These are phyloP conservation scores for Drosophila asahinai DNA, from an alignment of 1,140 invertebrate species.

Conservation along the genomic window DNA sequence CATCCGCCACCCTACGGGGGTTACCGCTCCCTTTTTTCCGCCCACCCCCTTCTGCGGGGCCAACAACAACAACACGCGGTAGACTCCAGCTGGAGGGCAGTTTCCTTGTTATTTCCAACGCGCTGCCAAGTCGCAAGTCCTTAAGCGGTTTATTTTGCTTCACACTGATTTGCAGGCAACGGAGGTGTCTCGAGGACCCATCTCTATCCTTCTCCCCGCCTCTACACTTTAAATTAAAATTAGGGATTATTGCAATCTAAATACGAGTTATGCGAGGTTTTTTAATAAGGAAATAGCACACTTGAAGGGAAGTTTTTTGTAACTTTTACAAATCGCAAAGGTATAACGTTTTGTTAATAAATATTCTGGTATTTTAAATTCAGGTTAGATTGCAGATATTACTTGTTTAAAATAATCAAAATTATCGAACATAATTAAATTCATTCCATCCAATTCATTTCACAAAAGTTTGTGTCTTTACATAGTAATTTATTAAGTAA, in stretches of 20 bases:
- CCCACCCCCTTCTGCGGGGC: background rate
- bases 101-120: constrained; percentile 79
- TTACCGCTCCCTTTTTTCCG: background rate
- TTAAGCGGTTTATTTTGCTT: constrained; percentile 81
- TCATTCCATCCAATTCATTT: too few species aligned
- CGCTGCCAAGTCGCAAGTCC: constrained; percentile 77
- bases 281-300: background rate
- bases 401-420: too few species aligned
- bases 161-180: constrained; percentile 76
- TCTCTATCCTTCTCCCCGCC: background rate
- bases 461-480: too few species aligned
- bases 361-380: too few species aligned
- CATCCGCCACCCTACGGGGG: constrained; percentile 38
- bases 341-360: too few species aligned
- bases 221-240: constrained; percentile 49
- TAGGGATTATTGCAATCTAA: constrained; percentile 29
- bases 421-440: too few species aligned
- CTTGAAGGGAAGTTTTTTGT: background rate
- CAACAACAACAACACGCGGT: constrained; percentile 22
- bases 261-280: constrained; percentile 25
- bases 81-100: constrained; percentile 60
- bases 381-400: too few species aligned
- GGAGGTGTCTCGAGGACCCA: constrained; percentile 51
- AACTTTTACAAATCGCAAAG: background rate
- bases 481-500: too few species aligned